Base-by-base conservation (phyloP, 2,113 vertebrate species). In the Oryzias javanicus region DNA sequence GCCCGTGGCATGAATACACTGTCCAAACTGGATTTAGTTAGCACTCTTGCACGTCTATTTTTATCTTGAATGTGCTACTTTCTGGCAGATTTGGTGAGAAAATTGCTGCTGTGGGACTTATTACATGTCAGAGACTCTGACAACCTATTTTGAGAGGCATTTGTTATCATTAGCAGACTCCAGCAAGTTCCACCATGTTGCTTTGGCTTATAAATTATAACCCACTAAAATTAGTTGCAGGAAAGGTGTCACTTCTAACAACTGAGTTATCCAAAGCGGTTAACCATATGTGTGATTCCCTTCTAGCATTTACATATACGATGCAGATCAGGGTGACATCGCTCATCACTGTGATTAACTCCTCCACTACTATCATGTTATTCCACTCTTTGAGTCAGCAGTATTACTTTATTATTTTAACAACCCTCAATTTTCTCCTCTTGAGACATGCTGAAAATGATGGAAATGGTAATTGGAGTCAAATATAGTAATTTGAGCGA, bases 21-120 rank as follows among this genome's bases (percentile, higher is more conserved):
- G 48, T 57, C 47, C 66, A 64, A 63, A 60, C 5, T 16, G 46
- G 18, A 70, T 65, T 24, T 78, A 73, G 76, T 62, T 60, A 72
- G 25, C 1, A 35, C 25, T 42, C 5, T 20, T 6, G 13, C 60
- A 56, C 17, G 15, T 70, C 70, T 77, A 68, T 86, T 81, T 79
- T 51, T 57, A 57, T 66, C 52, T 40, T 25, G 4, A 60, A 55
- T 72, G 55, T 63, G 67, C 67, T 67, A 74, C 70, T 75, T 79
- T 76, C 46, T 62, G 44, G 49, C 49, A 46, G 54, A 73, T 76
- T 49, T 55, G 49, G 41, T 69, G 62, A 62, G 48, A 45, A 63
- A 27, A 24, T 40, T 44, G 16, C 49, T 46, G 18, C 67, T 60
- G 42, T 47, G 54, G 29, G 67, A 62, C 64, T 76, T 55, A 42